These are phyloP conservation scores for Drosophila longiperda DNA, from an alignment of 2,888 invertebrate genomes.

Conservation along the genomic window DNA sequence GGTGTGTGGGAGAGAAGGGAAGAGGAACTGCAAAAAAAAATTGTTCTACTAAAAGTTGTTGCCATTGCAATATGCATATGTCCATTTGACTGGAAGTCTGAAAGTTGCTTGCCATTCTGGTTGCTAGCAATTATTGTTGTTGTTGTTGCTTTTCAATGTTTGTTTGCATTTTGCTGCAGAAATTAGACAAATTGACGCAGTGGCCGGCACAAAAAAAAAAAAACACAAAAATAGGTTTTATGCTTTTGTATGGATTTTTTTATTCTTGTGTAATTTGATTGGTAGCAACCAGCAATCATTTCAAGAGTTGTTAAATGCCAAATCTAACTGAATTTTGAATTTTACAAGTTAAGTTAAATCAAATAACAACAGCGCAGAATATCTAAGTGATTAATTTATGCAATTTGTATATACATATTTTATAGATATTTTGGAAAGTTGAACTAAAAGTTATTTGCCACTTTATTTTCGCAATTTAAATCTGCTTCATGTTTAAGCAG, in stretches of 20 bases:
- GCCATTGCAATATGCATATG: constrained; percentile 63
- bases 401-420: neutral
- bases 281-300: neutral
- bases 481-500: constrained; percentile 7
- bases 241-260: constrained; percentile 23
- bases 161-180: constrained; percentile 54
- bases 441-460: neutral
- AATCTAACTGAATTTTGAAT: neutral
- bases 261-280: constrained; percentile 34
- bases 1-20: too few relatives aligned
- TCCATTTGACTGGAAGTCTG: constrained; percentile 42
- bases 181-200: constrained; percentile 61
- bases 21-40: constrained; percentile 43
- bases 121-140: neutral
- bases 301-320: neutral
- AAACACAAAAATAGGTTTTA: constrained; percentile 27
- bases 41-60: constrained; percentile 58
- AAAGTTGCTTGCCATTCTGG: constrained; percentile 9
- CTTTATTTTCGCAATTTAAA: constrained; percentile 1
- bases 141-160: constrained; percentile 50
- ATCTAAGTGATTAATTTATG: neutral
- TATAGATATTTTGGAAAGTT: neutral
- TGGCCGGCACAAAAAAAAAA: constrained; percentile 35
- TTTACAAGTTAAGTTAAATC: neutral
- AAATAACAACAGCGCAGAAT: neutral